A percentile compares a stretch with the other conserved stretches of the same genome.
These are phyloP conservation scores for Argentina silus DNA, from an alignment of 2,797 vertebrate genomes.

Conservation along the genomic window DNA sequence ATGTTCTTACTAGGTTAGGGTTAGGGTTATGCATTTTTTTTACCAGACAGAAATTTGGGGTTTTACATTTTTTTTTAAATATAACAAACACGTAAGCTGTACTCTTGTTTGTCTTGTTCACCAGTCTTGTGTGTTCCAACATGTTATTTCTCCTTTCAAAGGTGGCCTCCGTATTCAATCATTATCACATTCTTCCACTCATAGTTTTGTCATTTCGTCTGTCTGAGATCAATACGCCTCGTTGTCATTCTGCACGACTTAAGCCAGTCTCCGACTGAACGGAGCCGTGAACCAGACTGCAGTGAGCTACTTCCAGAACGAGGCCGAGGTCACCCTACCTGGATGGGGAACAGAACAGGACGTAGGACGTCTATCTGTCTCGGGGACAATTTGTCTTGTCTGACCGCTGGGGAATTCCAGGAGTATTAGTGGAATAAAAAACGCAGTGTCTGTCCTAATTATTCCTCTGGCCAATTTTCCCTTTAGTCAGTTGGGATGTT, in stretches of 20 bases:
- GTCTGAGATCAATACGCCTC: neutral
- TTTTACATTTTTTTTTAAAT: too few species aligned
- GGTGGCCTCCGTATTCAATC: too few species aligned
- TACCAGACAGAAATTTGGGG: too few species aligned
- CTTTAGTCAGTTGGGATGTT: neutral
- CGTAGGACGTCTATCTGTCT: neutral
- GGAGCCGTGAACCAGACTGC: neutral
- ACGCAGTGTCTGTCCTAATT: conserved; percentile 21
- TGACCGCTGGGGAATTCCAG: conserved; percentile 1
- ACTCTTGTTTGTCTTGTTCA: too few species aligned
- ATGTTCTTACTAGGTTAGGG: too few species aligned
- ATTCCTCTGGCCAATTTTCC: neutral
- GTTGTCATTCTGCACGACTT: neutral
- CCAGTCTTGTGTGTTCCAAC: too few species aligned
- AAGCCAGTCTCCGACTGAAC: neutral
- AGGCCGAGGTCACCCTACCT: conserved; percentile 5
- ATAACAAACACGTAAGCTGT: too few species aligned
- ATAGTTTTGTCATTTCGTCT: too few species aligned
- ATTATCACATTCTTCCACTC: too few species aligned
- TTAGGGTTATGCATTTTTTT: too few species aligned
- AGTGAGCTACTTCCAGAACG: conserved; percentile 15
- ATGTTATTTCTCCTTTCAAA: too few species aligned
- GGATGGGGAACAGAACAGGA: neutral
- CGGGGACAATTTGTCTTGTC: conserved; percentile 22
- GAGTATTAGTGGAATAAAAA: conserved; percentile 19